These are phyloP conservation scores for Hylyphantes graminicola DNA, from an alignment of 1,140 invertebrate species.

Conservation along the genomic window DNA sequence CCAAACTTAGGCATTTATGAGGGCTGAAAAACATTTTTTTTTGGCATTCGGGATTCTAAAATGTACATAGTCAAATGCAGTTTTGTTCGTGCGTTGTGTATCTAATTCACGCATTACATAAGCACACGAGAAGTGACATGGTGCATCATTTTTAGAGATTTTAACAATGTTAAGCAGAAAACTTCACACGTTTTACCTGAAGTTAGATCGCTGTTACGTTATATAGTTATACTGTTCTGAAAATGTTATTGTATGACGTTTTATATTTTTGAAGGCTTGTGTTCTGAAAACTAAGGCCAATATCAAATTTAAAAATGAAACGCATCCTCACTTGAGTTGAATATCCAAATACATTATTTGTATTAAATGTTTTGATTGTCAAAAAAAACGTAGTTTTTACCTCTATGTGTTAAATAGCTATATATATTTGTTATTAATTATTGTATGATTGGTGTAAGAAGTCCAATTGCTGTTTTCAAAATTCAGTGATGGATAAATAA, in stretches of 20 bases:
- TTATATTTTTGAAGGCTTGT: conserved; percentile 12
- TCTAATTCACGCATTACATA: conserved; percentile 42
- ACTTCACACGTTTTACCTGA: conserved; percentile 17
- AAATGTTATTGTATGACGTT: conserved; percentile 12
- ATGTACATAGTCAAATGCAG: conserved; percentile 20
- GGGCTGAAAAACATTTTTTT: too few relatives aligned
- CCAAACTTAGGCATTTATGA: too few relatives aligned
- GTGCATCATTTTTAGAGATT: conserved; percentile 44
- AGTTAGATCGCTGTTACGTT: conserved; percentile 51
- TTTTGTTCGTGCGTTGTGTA: conserved; percentile 14
- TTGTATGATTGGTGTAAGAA: conserved; percentile 51
- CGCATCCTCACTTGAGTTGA: not conserved
- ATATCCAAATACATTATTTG: conserved; percentile 13
- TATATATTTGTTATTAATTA: conserved; percentile 56
- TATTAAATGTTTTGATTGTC: conserved; percentile 27
- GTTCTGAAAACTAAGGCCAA: not conserved
- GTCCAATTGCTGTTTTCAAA: conserved; percentile 52
- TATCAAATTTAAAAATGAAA: conserved; percentile 1
- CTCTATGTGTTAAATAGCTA: conserved; percentile 53
- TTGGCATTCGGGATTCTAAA: not conserved
- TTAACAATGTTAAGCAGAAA: conserved; percentile 43
- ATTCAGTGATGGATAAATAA: conserved; percentile 48
- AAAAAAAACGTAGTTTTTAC: conserved; percentile 51
- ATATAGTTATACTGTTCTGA: conserved; percentile 32
- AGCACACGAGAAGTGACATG: conserved; percentile 22